phyloP scores from a whole-genome alignment of 1,140 invertebrate genomes.

The Papilio helenus region DNA sequence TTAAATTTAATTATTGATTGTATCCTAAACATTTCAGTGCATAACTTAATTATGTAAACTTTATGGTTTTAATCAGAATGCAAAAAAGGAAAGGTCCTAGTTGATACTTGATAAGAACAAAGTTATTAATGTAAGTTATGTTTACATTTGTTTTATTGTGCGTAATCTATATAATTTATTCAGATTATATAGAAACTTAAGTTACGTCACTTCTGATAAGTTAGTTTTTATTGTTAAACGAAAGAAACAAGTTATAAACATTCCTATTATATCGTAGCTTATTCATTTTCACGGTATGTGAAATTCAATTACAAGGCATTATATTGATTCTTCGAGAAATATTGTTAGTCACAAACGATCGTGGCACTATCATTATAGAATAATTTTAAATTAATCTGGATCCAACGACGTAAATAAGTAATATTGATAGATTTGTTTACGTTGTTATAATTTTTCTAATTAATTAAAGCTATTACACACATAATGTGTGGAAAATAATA shows the following conservation, averaged over 20 bases:
- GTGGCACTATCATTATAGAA: background rate
- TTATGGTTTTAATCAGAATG: no score
- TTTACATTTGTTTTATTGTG: no score
- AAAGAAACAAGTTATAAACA: slow-evolving; percentile 6
- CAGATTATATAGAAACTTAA: background rate
- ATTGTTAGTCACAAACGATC: slow-evolving; percentile 5
- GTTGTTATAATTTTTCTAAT: background rate
- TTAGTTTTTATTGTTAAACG: background rate
- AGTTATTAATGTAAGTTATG: no score
- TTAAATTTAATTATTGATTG: no score
- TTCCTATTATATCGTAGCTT: background rate
- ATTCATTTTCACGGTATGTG: slow-evolving; percentile 25
- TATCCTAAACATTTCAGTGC: no score
- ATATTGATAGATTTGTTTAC: background rate
- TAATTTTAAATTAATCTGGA: background rate
- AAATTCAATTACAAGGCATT: slow-evolving; percentile 9
- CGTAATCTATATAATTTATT: background rate
- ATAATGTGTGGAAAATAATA: background rate
- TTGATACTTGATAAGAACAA: no score
- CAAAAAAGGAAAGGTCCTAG: no score
- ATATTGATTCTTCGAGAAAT: background rate
- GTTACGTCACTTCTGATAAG: background rate
- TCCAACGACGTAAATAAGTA: background rate
- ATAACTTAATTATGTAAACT: no score
- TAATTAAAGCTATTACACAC: background rate